phyloP scores from a whole-genome alignment of 2,113 vertebrate genomes.

The Sinocyclocheilus rhinocerous region DNA sequence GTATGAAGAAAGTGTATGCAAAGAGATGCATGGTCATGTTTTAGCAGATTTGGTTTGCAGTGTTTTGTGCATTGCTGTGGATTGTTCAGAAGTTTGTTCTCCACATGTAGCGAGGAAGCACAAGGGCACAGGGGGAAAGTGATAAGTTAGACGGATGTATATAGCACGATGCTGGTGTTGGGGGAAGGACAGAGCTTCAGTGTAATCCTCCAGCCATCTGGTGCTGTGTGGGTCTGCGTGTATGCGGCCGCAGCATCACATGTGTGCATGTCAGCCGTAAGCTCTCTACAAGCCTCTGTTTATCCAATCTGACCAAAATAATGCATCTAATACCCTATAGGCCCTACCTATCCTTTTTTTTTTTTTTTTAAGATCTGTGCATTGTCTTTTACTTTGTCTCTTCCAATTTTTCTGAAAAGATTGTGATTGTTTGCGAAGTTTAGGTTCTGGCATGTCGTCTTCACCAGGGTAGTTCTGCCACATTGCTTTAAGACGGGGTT shows the following conservation, averaged over 20 bases:
- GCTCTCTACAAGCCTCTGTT: not conserved
- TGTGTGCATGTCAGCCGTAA: not conserved
- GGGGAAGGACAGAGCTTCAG: constrained; percentile 51
- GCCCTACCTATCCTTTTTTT: too few relatives aligned
- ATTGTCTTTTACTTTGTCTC: not conserved
- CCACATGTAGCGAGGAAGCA: not conserved
- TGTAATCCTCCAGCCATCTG: constrained; percentile 77
- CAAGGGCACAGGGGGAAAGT: not conserved
- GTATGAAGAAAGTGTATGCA: not conserved
- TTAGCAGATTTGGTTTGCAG: not conserved
- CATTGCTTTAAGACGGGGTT: not conserved
- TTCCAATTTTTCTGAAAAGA: not conserved
- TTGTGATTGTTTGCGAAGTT: not conserved
- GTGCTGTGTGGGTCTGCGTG: constrained; percentile 48
- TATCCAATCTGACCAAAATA: not conserved
- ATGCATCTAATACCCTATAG: not conserved
- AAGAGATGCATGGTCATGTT: not conserved
- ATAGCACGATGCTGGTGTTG: constrained; percentile 21
- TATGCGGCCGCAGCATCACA: not conserved
- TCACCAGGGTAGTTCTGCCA: not conserved
- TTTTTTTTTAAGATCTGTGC: not conserved
- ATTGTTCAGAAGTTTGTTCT: not conserved
- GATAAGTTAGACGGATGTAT: not conserved
- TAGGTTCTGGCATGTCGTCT: not conserved
- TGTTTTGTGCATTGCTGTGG: not conserved